Conservation (phyloP, 2,888 invertebrate species). For the Callimorpha dominula region DNA sequence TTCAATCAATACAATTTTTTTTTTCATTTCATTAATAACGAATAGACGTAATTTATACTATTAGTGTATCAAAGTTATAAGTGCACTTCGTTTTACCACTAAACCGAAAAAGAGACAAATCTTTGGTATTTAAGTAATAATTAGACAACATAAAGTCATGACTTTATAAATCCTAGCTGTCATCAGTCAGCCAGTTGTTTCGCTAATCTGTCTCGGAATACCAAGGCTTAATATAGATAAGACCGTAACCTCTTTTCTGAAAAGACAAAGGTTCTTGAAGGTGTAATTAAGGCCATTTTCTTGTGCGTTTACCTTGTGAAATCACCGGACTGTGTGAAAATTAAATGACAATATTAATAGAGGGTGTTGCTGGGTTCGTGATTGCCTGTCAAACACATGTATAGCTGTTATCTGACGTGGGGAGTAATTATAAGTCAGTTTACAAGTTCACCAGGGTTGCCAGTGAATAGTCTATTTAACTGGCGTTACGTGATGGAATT, state of each 20-base stretch:
- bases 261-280: slow-evolving; percentile 48
- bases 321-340: slow-evolving; percentile 43
- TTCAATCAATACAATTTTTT: no score
- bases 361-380: slow-evolving; percentile 43
- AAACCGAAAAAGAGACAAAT: not conserved
- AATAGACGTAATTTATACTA: no score
- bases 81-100: no score
- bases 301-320: slow-evolving; percentile 43
- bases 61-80: no score
- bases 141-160: not conserved
- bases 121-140: not conserved
- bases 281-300: slow-evolving; percentile 41
- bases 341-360: slow-evolving; percentile 53
- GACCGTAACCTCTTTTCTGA: slow-evolving; percentile 39
- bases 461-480: slow-evolving; percentile 23
- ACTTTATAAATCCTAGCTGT: slow-evolving; percentile 30
- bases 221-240: slow-evolving; percentile 48
- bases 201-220: slow-evolving; percentile 40
- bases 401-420: slow-evolving; percentile 58
- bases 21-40: no score
- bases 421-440: slow-evolving; percentile 61
- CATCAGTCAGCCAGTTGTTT: slow-evolving; percentile 30
- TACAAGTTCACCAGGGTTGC: slow-evolving; percentile 35
- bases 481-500: slow-evolving; percentile 2
- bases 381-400: slow-evolving; percentile 69